A percentile compares a stretch with the other conserved stretches of the same genome.
phyloP scores from a whole-genome alignment of 2,888 invertebrate species.

The Cephus spinipes region DNA sequence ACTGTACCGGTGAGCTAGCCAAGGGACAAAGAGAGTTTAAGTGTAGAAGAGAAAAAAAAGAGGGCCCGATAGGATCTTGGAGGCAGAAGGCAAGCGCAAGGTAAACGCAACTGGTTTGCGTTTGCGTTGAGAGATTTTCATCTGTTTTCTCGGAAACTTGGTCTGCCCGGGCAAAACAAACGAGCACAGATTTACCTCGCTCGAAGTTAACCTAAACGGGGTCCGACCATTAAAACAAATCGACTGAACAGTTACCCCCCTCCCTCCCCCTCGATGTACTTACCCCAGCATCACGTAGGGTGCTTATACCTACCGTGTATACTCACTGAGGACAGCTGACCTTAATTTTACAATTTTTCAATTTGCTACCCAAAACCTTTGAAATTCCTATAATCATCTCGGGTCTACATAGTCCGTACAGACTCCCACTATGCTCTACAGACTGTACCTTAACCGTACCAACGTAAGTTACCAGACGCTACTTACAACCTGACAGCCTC shows the following conservation, averaged over 20 bases:
- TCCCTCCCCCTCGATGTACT: conserved; percentile 33
- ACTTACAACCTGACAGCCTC: too few species aligned
- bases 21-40: too few species aligned
- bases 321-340: too few species aligned
- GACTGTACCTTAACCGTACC: too few species aligned
- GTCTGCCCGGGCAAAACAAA: conserved; percentile 45
- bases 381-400: too few species aligned
- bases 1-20: not conserved
- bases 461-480: too few species aligned
- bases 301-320: conserved; percentile 21
- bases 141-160: conserved; percentile 61
- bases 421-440: too few species aligned
- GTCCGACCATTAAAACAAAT: conserved; percentile 39
- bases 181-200: conserved; percentile 26
- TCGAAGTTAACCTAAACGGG: conserved; percentile 21
- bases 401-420: too few species aligned
- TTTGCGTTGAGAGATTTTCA: conserved; percentile 58
- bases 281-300: conserved; percentile 22
- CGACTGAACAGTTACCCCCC: conserved; percentile 23
- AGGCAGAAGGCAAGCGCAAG: conserved; percentile 30
- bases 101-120: conserved; percentile 54
- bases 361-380: too few species aligned
- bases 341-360: too few species aligned
- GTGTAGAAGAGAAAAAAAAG: too few species aligned
- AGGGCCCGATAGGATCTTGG: conserved; percentile 49